Evolutionary conservation across 2,797 vertebrate species (phyloP), one percentile per base, ranked within the genome.

Genomic region (Gouania willdenowi): DNA sequence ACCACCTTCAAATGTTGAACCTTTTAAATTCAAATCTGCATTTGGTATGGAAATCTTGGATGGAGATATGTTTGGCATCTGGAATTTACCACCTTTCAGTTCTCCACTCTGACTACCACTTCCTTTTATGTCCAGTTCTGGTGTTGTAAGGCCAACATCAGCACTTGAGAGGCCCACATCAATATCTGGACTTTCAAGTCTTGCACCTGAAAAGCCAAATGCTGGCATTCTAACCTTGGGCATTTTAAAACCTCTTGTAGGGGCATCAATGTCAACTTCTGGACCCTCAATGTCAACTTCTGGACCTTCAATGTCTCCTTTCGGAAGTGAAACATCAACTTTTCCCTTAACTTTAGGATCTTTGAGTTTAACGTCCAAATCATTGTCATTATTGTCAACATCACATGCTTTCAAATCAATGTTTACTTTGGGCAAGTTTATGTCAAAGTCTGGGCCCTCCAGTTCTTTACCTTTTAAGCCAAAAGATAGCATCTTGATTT

Each of bases 21-120:
- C 26, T n/a, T 19, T 42, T 56, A 1, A 26, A 14, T 1, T 20
- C 21, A 6, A 42, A 7, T 5, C 49, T n/a, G n/a, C n/a, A n/a
- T n/a, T 22, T 11, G 66, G 55, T 8, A 88, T 66, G 58, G 88
- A 89, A 5, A 91, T 70, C 67, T 88, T 91, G 0, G 59, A n/a
- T n/a, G n/a, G n/a, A n/a, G n/a, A n/a, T n/a, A n/a, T n/a, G n/a
- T n/a, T n/a, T n/a, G n/a, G n/a, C n/a, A n/a, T n/a, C n/a, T n/a
- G n/a, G n/a, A n/a, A n/a, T n/a, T n/a, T n/a, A n/a, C n/a, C n/a
- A n/a, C n/a, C n/a, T n/a, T n/a, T n/a, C n/a, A n/a, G n/a, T n/a
- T n/a, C n/a, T n/a, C n/a, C n/a, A n/a, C n/a, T n/a, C n/a, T n/a
- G n/a, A n/a, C n/a, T n/a, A n/a, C n/a, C n/a, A n/a, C n/a, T n/a